Percentiles rank a stretch among this genome's conserved stretches.
Evolutionary conservation across 2,113 vertebrate species (phyloP).

Genomic region (Ceyx melanurus): DNA sequence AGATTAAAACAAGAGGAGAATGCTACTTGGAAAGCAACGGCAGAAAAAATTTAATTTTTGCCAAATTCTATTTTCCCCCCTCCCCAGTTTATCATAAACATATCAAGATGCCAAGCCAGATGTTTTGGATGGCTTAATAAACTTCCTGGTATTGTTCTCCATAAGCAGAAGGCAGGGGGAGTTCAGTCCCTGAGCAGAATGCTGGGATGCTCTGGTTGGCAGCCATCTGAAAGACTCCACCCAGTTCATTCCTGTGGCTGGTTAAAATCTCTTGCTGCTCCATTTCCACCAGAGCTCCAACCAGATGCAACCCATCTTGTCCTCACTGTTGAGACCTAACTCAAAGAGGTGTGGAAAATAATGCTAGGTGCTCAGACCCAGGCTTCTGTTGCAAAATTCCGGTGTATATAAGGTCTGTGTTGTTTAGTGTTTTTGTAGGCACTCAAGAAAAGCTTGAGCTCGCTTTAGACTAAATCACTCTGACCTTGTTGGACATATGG

Average conservation of each 20-base stretch:
- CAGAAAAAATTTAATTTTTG: not conserved
- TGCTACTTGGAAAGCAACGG: not conserved
- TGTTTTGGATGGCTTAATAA: not conserved
- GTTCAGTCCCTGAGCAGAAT: not conserved
- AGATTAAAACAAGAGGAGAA: not conserved
- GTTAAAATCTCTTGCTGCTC: not conserved
- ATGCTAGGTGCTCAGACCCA: not conserved
- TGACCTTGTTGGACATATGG: not conserved
- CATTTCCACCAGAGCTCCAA: not conserved
- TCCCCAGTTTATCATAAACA: not conserved
- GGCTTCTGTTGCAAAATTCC: not conserved
- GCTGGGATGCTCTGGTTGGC: not conserved
- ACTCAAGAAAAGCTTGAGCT: not conserved
- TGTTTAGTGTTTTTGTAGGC: not conserved
- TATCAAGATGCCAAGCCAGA: not conserved
- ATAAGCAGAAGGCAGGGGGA: not conserved
- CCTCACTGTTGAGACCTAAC: not conserved
- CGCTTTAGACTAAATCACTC: not conserved
- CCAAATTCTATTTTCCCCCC: not conserved
- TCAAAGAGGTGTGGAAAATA: not conserved
- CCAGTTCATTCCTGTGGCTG: not conserved
- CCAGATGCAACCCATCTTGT: not conserved
- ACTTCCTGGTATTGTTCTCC: slow-evolving; percentile 1
- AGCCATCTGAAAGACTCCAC: not conserved
- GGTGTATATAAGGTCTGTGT: not conserved